Evolutionary conservation across 2,113 vertebrate genomes (phyloP).

Genomic region (Brienomyrus longianalis): DNA sequence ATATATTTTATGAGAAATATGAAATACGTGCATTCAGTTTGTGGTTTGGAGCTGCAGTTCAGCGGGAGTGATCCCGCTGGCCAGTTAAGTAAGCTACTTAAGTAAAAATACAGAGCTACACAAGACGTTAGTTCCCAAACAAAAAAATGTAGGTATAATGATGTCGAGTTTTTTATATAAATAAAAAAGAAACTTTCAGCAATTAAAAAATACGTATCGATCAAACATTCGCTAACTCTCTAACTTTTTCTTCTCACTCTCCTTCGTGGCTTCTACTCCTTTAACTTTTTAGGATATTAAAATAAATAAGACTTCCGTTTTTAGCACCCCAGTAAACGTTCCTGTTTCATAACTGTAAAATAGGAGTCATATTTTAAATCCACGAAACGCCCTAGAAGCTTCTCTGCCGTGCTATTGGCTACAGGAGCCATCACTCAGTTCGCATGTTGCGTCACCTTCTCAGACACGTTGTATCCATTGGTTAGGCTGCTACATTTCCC

Average conservation of each 20-base stretch:
- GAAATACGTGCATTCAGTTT: not conserved
- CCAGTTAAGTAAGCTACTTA: not conserved
- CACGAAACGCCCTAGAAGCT: conserved; percentile 40
- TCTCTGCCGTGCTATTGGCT: conserved; percentile 34
- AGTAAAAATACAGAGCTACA: not conserved
- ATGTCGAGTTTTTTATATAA: not conserved
- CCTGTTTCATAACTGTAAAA: not conserved
- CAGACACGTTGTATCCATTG: conserved; percentile 42
- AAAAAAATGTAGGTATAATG: not conserved
- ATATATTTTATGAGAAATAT: not conserved
- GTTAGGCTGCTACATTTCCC: conserved; percentile 47
- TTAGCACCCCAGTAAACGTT: not conserved
- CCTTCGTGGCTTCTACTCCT: not conserved
- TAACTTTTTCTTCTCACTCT: not conserved
- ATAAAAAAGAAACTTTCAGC: not conserved
- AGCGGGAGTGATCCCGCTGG: not conserved
- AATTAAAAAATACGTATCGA: not conserved
- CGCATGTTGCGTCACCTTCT: conserved; percentile 47
- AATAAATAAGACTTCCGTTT: not conserved
- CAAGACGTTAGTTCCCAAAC: not conserved
- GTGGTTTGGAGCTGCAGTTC: not conserved
- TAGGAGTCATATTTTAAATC: conserved; percentile 32
- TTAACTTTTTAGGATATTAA: not conserved
- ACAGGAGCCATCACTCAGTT: conserved; percentile 19
- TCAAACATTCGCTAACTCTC: not conserved